Conservation (phyloP, 2,113 vertebrate genomes). For the Hypocryptadius cinnamomeus region DNA sequence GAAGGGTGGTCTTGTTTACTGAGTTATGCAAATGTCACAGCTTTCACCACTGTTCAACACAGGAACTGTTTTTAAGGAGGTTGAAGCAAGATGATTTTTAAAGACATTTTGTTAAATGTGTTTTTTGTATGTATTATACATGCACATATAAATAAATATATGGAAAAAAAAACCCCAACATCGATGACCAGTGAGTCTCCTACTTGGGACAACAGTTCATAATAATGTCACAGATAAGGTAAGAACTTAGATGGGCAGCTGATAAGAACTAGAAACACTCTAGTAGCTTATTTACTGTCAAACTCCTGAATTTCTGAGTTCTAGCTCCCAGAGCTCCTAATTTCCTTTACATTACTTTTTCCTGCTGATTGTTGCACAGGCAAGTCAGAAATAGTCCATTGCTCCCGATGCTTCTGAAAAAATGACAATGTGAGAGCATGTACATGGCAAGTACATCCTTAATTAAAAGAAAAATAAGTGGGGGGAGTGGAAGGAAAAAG, state of each 20-base stretch:
- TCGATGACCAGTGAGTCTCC: background rate
- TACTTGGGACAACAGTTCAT: background rate
- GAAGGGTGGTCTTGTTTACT: background rate
- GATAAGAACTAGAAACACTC: background rate
- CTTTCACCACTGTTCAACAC: background rate
- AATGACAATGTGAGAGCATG: background rate
- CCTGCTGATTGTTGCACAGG: background rate
- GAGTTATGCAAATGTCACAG: background rate
- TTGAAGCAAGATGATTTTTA: background rate
- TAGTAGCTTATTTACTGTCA: background rate
- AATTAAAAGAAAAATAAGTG: fast-evolving
- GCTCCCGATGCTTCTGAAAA: background rate
- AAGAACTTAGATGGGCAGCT: background rate
- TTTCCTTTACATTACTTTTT: background rate
- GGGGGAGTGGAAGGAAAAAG: background rate
- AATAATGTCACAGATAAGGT: background rate
- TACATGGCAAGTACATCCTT: background rate
- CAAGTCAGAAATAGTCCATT: background rate
- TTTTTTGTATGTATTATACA: background rate
- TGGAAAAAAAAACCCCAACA: background rate
- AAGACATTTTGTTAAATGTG: background rate
- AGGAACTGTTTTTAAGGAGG: background rate
- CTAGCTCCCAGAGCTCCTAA: background rate
- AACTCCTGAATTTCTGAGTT: background rate
- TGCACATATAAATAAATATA: background rate